A percentile compares a stretch with the other conserved stretches of the same genome.
These are phyloP conservation scores for Huso huso DNA, from an alignment of 2,797 vertebrate genomes.

Conservation along the genomic window DNA sequence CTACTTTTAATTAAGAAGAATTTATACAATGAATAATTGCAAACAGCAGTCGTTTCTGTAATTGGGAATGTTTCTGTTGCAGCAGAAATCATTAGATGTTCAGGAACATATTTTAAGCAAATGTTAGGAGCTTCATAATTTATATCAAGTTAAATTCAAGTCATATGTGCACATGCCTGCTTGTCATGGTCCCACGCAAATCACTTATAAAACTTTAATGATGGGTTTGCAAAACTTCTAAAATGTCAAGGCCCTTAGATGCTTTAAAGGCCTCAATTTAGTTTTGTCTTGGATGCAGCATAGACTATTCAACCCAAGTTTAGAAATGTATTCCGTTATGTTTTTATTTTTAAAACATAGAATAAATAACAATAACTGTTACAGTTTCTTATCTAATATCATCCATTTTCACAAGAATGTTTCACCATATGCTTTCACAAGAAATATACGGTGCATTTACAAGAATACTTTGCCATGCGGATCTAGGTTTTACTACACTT, in stretches of 20 bases:
- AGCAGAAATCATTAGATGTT: constrained; percentile 20
- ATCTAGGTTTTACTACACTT: too few relatives aligned
- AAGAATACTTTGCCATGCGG: too few relatives aligned
- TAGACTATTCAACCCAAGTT: too few relatives aligned
- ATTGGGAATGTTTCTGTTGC: constrained; percentile 11
- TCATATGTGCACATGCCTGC: constrained; percentile 30
- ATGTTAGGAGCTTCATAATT: constrained; percentile 20
- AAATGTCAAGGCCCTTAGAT: constrained; percentile 6
- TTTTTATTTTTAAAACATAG: too few relatives aligned
- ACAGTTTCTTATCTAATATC: too few relatives aligned
- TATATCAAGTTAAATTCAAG: constrained; percentile 25
- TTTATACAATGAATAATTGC: constrained; percentile 23
- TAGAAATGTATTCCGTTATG: too few relatives aligned
- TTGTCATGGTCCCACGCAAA: constrained; percentile 11
- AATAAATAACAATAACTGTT: too few relatives aligned
- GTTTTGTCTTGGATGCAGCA: background rate
- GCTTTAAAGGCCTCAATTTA: constrained; percentile 24
- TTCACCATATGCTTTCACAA: too few relatives aligned
- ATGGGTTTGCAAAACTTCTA: background rate
- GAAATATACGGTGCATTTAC: too few relatives aligned
- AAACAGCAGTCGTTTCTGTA: constrained; percentile 27
- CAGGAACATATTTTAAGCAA: constrained; percentile 28
- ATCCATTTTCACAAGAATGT: too few relatives aligned
- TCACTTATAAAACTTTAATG: constrained; percentile 1
- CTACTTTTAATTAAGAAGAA: background rate